phyloP scores from a whole-genome alignment of 2,797 vertebrate genomes.

The Pipistrellus pipistrellus region DNA sequence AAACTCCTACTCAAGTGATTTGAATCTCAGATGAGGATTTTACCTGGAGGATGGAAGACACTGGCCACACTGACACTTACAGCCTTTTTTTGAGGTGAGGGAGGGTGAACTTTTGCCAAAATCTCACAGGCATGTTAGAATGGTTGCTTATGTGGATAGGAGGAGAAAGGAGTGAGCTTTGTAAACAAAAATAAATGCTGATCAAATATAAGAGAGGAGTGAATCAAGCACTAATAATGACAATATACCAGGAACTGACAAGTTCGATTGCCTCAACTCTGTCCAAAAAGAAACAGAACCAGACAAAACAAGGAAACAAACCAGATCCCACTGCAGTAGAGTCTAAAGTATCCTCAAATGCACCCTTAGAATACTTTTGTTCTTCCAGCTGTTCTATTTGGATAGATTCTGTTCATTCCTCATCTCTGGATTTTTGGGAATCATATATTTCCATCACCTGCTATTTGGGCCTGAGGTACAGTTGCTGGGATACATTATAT shows the following conservation, averaged over 20 bases:
- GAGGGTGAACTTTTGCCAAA: background rate
- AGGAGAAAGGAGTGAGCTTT: background rate
- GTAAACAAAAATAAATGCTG: conserved; percentile 21
- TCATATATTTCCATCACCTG: background rate
- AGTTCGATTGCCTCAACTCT: background rate
- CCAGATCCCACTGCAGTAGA: background rate
- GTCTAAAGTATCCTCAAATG: background rate
- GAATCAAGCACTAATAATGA: background rate
- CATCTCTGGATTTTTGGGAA: background rate
- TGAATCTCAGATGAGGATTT: conserved; percentile 82
- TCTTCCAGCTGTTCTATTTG: background rate
- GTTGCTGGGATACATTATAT: background rate
- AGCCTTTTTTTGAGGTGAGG: background rate
- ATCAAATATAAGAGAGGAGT: background rate
- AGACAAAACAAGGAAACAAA: background rate
- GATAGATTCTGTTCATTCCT: background rate
- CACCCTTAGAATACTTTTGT: background rate
- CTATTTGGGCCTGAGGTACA: background rate
- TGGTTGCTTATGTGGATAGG: conserved; percentile 2
- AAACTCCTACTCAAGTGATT: conserved; percentile 75
- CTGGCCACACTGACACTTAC: background rate
- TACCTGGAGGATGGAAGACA: conserved; percentile 74
- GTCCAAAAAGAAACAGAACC: conserved; percentile 55
- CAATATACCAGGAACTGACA: background rate
- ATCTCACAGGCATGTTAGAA: background rate